Evolutionary conservation across 2,797 vertebrate species (phyloP).

Genomic region (Discoglossus pictus): DNA sequence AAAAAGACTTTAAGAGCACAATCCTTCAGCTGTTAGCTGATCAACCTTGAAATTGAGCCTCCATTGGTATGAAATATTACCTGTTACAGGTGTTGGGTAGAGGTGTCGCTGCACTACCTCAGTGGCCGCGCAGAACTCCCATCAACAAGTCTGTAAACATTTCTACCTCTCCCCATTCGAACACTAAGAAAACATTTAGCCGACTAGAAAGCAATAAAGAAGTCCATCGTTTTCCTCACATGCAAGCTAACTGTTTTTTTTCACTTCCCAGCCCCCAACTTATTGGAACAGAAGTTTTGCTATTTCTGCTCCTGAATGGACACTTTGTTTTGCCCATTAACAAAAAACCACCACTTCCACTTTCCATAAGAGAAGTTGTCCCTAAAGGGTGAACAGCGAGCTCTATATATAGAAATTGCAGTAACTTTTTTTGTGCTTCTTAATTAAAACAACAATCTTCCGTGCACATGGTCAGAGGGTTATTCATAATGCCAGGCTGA

Average conservation of each 20-base stretch:
- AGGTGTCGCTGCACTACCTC: conserved; percentile 8
- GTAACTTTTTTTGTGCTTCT: background rate
- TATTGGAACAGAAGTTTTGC: conserved; percentile 20
- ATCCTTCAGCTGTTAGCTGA: background rate
- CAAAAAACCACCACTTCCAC: conserved; percentile 41
- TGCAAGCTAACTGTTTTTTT: background rate
- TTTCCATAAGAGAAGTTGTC: conserved; percentile 21
- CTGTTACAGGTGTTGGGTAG: conserved; percentile 20
- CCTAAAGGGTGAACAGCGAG: background rate
- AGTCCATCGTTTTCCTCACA: conserved; percentile 8
- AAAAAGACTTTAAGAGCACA: conserved; percentile 13
- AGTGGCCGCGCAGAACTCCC: background rate
- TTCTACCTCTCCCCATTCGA: background rate
- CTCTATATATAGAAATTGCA: conserved; percentile 5
- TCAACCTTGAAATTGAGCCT: background rate
- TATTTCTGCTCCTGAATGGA: conserved; percentile 44
- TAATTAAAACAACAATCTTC: conserved; percentile 18
- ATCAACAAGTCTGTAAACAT: conserved; percentile 6
- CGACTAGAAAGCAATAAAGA: conserved; percentile 22
- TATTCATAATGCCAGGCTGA: background rate
- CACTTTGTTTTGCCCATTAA: conserved; percentile 26
- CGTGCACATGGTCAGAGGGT: background rate
- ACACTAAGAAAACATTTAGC: conserved; percentile 34
- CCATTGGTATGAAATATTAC: conserved; percentile 21
- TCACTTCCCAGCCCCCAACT: conserved; percentile 2